These are phyloP conservation scores for Orchestes rusci DNA, from an alignment of 2,888 invertebrate genomes.

Conservation along the genomic window DNA sequence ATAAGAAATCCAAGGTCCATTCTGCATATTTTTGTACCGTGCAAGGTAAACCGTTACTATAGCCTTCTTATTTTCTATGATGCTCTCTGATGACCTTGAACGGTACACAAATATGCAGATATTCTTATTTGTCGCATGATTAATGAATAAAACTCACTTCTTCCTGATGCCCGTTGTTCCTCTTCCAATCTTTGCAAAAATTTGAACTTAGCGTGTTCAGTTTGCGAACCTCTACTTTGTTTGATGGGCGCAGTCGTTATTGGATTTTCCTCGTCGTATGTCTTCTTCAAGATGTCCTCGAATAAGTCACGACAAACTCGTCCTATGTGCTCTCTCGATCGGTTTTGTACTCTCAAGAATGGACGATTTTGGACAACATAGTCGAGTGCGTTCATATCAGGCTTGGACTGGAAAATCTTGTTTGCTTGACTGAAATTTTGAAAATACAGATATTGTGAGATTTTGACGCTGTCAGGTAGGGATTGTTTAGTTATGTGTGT, in stretches of 20 bases:
- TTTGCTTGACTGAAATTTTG: constrained; percentile 26
- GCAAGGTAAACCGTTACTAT: too few species aligned
- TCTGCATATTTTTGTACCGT: too few species aligned
- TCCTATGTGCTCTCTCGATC: constrained; percentile 33
- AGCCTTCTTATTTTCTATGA: too few species aligned
- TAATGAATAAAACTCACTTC: too few species aligned
- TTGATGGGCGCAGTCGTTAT: constrained; percentile 28
- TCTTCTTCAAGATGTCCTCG: constrained; percentile 34
- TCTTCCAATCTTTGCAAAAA: too few species aligned
- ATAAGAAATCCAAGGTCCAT: too few species aligned
- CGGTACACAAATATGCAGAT: too few species aligned
- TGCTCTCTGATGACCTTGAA: too few species aligned
- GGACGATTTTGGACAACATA: constrained; percentile 15
- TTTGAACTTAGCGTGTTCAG: constrained; percentile 7
- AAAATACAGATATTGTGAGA: not conserved
- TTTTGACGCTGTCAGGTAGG: not conserved
- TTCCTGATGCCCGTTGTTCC: too few species aligned
- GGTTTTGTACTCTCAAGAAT: constrained; percentile 23
- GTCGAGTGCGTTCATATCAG: constrained; percentile 22
- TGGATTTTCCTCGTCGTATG: constrained; percentile 37
- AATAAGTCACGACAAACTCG: constrained; percentile 35
- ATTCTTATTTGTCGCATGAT: too few species aligned
- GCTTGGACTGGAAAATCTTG: too few species aligned
- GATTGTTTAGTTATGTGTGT: too few species aligned
- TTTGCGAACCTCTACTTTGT: constrained; percentile 31